Conservation (phyloP, 2,888 invertebrate species). For the Melipona bicolor region DNA sequence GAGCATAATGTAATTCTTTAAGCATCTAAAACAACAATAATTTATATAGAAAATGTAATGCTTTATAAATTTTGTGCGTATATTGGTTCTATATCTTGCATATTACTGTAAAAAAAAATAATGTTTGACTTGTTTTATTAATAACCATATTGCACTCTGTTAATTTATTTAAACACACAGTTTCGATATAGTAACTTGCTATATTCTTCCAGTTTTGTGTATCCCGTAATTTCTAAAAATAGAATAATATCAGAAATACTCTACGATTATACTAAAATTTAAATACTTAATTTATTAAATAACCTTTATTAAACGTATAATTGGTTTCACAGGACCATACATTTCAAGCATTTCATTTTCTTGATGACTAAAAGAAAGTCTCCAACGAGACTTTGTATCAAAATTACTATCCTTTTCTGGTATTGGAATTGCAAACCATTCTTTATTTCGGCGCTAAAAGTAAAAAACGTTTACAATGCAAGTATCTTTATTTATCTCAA, state of each 20-base stretch:
- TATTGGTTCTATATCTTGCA: neutral
- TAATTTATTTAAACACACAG: constrained; percentile 84
- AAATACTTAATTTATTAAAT: neutral
- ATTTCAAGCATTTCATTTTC: constrained; percentile 84
- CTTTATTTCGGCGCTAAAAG: constrained; percentile 68
- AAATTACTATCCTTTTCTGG: constrained; percentile 26
- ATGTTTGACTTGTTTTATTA: constrained; percentile 46
- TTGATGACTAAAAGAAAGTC: constrained; percentile 86
- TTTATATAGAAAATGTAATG: constrained; percentile 57
- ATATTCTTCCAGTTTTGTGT: constrained; percentile 83
- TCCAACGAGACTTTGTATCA: constrained; percentile 83
- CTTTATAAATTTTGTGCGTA: neutral
- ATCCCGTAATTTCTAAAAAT: constrained; percentile 85
- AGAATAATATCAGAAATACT: neutral
- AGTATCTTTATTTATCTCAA: neutral
- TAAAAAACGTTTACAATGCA: neutral
- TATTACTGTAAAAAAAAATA: constrained; percentile 69
- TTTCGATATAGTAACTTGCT: constrained; percentile 87
- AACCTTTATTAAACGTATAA: constrained; percentile 77
- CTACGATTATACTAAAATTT: neutral
- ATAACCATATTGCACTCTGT: constrained; percentile 35
- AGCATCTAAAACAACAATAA: constrained; percentile 83
- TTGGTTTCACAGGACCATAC: constrained; percentile 77
- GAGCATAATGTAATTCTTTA: constrained; percentile 80
- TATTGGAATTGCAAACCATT: constrained; percentile 86